Conservation (phyloP, 2,113 vertebrate species). For the Pycnonotus jocosus region DNA sequence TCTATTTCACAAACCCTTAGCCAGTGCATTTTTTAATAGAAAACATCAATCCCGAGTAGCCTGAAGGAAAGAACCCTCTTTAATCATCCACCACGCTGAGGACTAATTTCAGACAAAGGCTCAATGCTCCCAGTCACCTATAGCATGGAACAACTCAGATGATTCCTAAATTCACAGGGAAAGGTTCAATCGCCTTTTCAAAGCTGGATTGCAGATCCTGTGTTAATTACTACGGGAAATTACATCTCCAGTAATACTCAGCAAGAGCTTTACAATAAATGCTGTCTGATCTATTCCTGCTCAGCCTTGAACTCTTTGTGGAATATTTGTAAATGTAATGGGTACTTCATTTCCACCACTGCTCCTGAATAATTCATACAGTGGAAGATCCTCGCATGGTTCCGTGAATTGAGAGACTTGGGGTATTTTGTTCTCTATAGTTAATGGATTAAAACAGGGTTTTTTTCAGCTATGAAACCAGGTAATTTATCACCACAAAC, state of each 20-base stretch:
- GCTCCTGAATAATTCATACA: constrained; percentile 61
- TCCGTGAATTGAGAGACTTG: background rate
- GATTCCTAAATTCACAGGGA: constrained; percentile 13
- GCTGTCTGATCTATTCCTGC: constrained; percentile 44
- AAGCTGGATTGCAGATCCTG: constrained; percentile 12
- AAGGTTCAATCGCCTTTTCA: constrained; percentile 23
- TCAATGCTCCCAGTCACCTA: background rate
- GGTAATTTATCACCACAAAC: constrained; percentile 40
- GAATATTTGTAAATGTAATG: constrained; percentile 64
- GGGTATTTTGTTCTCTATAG: constrained; percentile 27
- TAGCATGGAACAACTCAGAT: background rate
- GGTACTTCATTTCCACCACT: constrained; percentile 32
- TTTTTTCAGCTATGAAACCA: constrained; percentile 34
- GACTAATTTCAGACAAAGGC: constrained; percentile 56
- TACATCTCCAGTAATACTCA: background rate
- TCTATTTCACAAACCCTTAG: constrained; percentile 34
- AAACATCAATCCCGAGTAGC: constrained; percentile 62
- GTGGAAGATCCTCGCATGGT: constrained; percentile 25
- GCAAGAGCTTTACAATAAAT: constrained; percentile 49
- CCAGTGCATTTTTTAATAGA: constrained; percentile 57
- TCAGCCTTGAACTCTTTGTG: constrained; percentile 49
- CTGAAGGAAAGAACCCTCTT: constrained; percentile 46
- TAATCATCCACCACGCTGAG: constrained; percentile 44
- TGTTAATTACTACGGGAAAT: constrained; percentile 30
- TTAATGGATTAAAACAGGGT: constrained; percentile 38